Percentiles rank a stretch among this genome's conserved stretches.
phyloP scores from a whole-genome alignment of 1,140 invertebrate genomes.

The Eupeodes corollae region DNA sequence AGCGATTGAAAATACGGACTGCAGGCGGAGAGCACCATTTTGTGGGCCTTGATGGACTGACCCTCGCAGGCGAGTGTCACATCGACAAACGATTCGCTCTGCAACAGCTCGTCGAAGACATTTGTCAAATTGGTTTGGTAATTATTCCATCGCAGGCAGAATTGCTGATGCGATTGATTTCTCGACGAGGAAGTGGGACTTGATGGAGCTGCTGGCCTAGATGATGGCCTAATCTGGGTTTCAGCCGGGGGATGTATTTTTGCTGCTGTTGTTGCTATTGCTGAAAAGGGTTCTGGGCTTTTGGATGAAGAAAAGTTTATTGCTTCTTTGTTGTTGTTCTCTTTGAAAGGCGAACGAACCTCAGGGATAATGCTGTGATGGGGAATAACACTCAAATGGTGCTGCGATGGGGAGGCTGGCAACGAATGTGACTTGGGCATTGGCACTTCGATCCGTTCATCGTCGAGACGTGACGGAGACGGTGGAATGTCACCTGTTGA shows the following conservation, averaged over 20 bases:
- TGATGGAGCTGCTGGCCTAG: not conserved
- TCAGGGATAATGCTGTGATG: too few species aligned
- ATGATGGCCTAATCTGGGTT: not conserved
- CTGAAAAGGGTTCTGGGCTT: not conserved
- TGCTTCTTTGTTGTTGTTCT: not conserved
- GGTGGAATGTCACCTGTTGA: too few species aligned
- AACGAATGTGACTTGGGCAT: slow-evolving; percentile 24
- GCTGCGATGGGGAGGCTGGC: slow-evolving; percentile 26
- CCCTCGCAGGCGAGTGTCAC: slow-evolving; percentile 86
- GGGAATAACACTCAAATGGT: slow-evolving; percentile 6
- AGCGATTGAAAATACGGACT: slow-evolving; percentile 84
- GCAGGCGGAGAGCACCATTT: slow-evolving; percentile 85
- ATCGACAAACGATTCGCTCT: slow-evolving; percentile 83
- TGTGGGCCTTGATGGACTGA: slow-evolving; percentile 81
- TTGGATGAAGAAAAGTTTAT: not conserved
- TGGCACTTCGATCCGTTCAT: slow-evolving; percentile 16
- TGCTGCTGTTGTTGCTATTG: slow-evolving; percentile 3
- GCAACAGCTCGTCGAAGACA: slow-evolving; percentile 83
- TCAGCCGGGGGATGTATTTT: not conserved
- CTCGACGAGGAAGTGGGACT: not conserved
- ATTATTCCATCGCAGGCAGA: slow-evolving; percentile 90
- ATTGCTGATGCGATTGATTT: slow-evolving; percentile 38
- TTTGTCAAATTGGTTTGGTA: slow-evolving; percentile 83
- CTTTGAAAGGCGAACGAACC: too few species aligned
- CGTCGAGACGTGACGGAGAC: slow-evolving; percentile 5